A percentile compares a stretch with the other conserved stretches of the same genome.
Conservation (phyloP, 2,888 invertebrate genomes). For the Drosophila formosana region DNA sequence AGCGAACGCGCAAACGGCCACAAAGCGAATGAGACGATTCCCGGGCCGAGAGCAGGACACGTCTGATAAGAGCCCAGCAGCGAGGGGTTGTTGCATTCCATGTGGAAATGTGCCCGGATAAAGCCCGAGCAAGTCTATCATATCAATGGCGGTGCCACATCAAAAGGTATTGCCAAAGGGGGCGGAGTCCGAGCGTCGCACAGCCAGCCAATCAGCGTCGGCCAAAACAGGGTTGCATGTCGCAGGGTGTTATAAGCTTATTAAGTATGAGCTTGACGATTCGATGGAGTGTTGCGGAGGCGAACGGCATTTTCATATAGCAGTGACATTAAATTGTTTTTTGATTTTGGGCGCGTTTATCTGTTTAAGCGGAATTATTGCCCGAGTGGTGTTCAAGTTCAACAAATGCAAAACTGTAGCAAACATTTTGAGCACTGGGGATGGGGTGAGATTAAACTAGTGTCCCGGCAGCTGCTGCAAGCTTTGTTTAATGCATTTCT, state of each 20-base stretch:
- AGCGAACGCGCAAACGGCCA: constrained; percentile 60
- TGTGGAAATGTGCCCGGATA: constrained; percentile 22
- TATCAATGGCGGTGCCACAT: constrained; percentile 70
- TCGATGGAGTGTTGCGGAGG: constrained; percentile 3
- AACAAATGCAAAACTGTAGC: constrained; percentile 34
- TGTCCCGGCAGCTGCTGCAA: constrained; percentile 56
- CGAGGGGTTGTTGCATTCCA: constrained; percentile 45
- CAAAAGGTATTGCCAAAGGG: constrained; percentile 54
- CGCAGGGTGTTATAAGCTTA: constrained; percentile 70
- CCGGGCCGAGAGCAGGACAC: constrained; percentile 43
- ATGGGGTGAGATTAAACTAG: constrained; percentile 1
- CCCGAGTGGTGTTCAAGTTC: constrained; percentile 52
- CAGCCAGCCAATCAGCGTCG: constrained; percentile 51
- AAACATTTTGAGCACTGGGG: constrained; percentile 9
- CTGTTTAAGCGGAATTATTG: constrained; percentile 80
- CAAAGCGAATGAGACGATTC: constrained; percentile 56
- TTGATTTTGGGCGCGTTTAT: constrained; percentile 70
- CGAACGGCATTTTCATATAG: constrained; percentile 30
- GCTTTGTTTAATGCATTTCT: constrained; percentile 28
- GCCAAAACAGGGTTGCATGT: constrained; percentile 61
- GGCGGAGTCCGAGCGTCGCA: constrained; percentile 48
- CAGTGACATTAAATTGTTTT: constrained; percentile 63
- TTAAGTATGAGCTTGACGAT: constrained; percentile 57
- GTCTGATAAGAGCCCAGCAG: constrained; percentile 58
- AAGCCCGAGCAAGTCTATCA: constrained; percentile 32